Conservation (phyloP, 2,888 invertebrate genomes). For the Trichogramma dendrolimi region DNA sequence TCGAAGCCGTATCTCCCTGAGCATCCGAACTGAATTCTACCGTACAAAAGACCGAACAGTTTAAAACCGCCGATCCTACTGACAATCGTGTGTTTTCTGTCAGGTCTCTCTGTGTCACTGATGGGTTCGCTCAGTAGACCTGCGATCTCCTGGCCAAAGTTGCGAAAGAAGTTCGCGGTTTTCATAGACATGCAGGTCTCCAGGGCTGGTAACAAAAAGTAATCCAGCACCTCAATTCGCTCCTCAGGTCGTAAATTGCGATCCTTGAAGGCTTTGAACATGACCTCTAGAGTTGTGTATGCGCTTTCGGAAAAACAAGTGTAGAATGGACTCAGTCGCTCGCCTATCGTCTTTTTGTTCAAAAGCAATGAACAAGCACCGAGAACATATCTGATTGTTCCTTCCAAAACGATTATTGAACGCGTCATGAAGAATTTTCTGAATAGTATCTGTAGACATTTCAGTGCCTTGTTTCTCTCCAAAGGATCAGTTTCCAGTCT, state of each 20-base stretch:
- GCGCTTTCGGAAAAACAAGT: constrained; percentile 31
- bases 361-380: constrained; percentile 35
- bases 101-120: neutral
- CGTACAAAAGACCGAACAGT: constrained; percentile 48
- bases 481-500: constrained; percentile 23
- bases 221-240: constrained; percentile 43
- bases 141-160: constrained; percentile 3
- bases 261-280: constrained; percentile 38
- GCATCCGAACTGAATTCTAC: constrained; percentile 33
- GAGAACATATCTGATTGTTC: constrained; percentile 36
- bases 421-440: constrained; percentile 39
- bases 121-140: neutral
- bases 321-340: constrained; percentile 37
- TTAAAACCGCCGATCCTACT: constrained; percentile 48
- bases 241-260: constrained; percentile 26
- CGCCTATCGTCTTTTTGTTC: constrained; percentile 32
- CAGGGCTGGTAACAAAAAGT: constrained; percentile 44
- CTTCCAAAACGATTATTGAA: constrained; percentile 38
- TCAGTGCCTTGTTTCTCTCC: constrained; percentile 28
- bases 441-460: constrained; percentile 40
- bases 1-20: neutral
- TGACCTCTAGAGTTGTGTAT: constrained; percentile 36
- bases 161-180: neutral
- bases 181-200: neutral
- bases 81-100: constrained; percentile 33